Evolutionary conservation across 23 tunicate species (phyloP).

Genomic region (Styela plicata): DNA sequence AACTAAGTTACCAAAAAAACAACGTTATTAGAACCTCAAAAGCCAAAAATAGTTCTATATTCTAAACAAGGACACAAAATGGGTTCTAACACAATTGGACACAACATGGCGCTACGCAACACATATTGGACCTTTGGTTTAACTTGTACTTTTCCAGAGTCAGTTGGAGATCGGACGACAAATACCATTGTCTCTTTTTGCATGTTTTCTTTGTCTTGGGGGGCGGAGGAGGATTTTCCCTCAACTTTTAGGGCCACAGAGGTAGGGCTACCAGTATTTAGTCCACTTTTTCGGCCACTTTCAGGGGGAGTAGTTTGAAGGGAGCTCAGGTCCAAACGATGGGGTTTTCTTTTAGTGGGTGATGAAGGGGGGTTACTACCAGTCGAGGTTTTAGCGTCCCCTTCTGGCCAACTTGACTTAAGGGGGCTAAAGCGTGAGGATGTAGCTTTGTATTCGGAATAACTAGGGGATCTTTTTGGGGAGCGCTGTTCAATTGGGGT

Average conservation of each 20-base stretch:
- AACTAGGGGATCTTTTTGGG: neutral
- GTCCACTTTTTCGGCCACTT: neutral
- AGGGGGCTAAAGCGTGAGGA: slow-evolving; percentile 4
- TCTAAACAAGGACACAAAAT: neutral
- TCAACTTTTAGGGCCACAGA: slow-evolving; percentile 27
- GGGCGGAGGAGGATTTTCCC: slow-evolving; percentile 9
- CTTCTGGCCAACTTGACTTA: slow-evolving; percentile 1
- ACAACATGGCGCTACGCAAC: neutral
- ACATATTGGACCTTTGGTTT: slow-evolving; percentile 11
- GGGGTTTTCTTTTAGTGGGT: slow-evolving; percentile 32
- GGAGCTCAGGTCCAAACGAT: slow-evolving; percentile 22
- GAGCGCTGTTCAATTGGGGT: slow-evolving; percentile 15
- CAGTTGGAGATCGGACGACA: slow-evolving; percentile 75
- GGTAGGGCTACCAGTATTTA: slow-evolving; percentile 18
- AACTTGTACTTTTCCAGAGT: slow-evolving; percentile 22
- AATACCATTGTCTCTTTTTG: slow-evolving; percentile 50
- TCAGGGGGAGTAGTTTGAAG: slow-evolving; percentile 7
- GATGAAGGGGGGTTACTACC: slow-evolving; percentile 23
- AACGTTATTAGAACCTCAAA: too few relatives aligned
- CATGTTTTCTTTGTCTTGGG: slow-evolving; percentile 38
- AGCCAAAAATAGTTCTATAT: too few relatives aligned
- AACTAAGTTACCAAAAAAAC: too few relatives aligned
- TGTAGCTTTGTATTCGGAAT: slow-evolving; percentile 1
- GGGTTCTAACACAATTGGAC: neutral
- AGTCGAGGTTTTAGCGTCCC: too few relatives aligned